Evolutionary conservation across 2,113 vertebrate genomes (phyloP), one percentile per base, ranked within the genome.

Genomic region (Macaca nemestrina): DNA sequence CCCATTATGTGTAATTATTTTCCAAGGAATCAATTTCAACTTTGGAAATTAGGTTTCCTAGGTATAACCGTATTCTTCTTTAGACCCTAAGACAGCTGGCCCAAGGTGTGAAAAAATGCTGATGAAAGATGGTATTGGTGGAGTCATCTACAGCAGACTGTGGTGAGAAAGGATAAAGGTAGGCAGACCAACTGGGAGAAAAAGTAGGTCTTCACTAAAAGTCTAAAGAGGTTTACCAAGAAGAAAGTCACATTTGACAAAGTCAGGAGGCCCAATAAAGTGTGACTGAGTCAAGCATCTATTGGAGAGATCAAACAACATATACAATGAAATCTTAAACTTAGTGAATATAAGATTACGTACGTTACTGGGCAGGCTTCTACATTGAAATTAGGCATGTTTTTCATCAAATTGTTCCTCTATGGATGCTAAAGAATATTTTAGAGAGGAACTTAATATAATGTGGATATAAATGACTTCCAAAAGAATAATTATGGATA

Each of bases 371-470:
- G 61, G 43, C 7, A 93, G 38, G 38, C 52, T 23, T 64, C 48
- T 88, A 81, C 94, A 61, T 80, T 82, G 14, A 80, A 92, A 73
- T 78, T n/a, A n/a, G 35, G 1, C 6, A 32, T 45, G 0, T 52
- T 88, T 84, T 82, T 88, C 4, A 89, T 73, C 73, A 64, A 87
- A 80, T 83, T 78, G 23, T 57, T 93, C 52, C 79, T 88, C 68
- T 76, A 50, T 50, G 4, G 18, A 70, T 38, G 8, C 79, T 97
- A 95, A 91, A 20, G 95, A 96, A 89, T 55, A 68, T n/a, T 92
- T 96, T 79, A 27, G 3, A 68, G 32, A 80, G 20, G 6, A 82
- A 90, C 22, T 93, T 90, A 55, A 89, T 73, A 57, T 5, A 83
- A 92, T 79, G 50, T 73, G 57, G 68, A 86, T 35, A 10, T 35